Conservation (phyloP, 1,140 invertebrate genomes). For the Cotesia glomerata region DNA sequence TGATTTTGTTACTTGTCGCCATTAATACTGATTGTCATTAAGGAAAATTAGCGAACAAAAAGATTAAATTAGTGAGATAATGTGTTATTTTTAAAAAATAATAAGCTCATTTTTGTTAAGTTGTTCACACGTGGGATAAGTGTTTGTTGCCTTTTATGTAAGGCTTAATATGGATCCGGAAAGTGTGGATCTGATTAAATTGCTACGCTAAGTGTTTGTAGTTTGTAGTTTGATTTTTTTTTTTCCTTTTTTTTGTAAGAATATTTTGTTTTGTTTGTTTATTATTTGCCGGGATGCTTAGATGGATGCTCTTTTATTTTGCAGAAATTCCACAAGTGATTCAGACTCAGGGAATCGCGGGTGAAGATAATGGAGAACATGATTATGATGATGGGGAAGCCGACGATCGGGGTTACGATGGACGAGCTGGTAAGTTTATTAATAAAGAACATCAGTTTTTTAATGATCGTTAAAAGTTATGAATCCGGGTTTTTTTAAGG, state of each 20-base stretch:
- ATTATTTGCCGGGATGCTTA: slow-evolving; percentile 25
- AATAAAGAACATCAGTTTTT: slow-evolving; percentile 9
- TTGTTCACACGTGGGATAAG: too few relatives aligned
- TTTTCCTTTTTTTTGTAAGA: background rate
- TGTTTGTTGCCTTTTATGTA: too few relatives aligned
- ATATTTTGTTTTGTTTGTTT: slow-evolving; percentile 11
- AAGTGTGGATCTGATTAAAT: background rate
- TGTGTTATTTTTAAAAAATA: too few relatives aligned
- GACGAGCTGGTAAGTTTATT: slow-evolving; percentile 61
- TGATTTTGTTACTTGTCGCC: too few relatives aligned
- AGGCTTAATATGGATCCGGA: slow-evolving; percentile 1
- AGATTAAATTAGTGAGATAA: too few relatives aligned
- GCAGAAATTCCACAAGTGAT: slow-evolving; percentile 67
- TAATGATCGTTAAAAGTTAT: background rate
- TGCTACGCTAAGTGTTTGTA: background rate
- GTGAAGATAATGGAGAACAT: slow-evolving; percentile 63
- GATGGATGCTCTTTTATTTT: slow-evolving; percentile 34
- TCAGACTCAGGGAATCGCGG: slow-evolving; percentile 67
- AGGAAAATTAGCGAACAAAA: too few relatives aligned
- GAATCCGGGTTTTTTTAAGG: too few relatives aligned
- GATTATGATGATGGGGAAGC: slow-evolving; percentile 42
- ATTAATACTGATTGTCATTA: too few relatives aligned
- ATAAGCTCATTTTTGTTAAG: too few relatives aligned
- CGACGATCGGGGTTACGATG: slow-evolving; percentile 54
- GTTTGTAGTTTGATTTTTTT: background rate